Percentiles rank a stretch among this genome's conserved stretches.
These are phyloP conservation scores for Atta colombica DNA, from an alignment of 1,140 invertebrate species.

Conservation along the genomic window DNA sequence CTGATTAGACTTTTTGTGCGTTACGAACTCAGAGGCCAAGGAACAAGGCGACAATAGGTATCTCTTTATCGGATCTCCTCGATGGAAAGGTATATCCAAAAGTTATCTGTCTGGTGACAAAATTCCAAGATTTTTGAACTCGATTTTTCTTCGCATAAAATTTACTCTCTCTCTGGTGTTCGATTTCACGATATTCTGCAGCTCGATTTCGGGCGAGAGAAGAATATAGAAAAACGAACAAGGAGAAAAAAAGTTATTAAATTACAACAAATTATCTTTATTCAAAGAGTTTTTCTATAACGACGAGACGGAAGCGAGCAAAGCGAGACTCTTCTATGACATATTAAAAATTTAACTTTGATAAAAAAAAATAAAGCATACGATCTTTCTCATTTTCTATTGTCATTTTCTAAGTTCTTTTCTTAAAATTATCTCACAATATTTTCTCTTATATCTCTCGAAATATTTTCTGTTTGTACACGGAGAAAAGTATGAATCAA, in stretches of 20 bases:
- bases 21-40: background rate
- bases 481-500: background rate
- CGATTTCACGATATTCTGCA: background rate
- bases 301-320: background rate
- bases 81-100: background rate
- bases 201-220: too few species aligned
- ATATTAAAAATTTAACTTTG: background rate
- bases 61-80: conserved; percentile 19
- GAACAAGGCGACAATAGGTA: background rate
- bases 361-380: background rate
- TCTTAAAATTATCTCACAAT: background rate
- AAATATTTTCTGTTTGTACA: background rate
- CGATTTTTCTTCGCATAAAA: background rate
- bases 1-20: conserved; percentile 47
- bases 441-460: background rate
- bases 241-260: background rate
- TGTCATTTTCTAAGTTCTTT: too few species aligned
- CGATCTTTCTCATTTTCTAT: background rate
- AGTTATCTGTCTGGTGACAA: background rate
- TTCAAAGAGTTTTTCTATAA: background rate
- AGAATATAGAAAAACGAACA: background rate
- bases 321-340: background rate
- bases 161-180: background rate
- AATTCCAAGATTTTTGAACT: background rate
- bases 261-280: background rate